These are phyloP conservation scores for Yponomeuta malinellus DNA, from an alignment of 2,888 invertebrate species.

Conservation along the genomic window DNA sequence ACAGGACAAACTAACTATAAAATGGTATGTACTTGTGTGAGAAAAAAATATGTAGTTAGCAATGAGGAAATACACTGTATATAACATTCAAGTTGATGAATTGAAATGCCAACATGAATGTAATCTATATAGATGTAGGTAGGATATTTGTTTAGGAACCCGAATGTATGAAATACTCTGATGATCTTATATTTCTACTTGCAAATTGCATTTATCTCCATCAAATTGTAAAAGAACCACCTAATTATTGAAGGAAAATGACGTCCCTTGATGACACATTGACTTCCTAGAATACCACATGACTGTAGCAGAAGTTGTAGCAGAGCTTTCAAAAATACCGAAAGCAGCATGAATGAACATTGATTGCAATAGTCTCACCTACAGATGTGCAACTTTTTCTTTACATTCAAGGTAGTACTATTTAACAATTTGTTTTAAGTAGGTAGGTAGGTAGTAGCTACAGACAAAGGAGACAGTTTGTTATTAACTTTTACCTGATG, in stretches of 20 bases:
- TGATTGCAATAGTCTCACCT: not conserved
- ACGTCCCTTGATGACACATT: too few species aligned
- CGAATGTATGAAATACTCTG: too few species aligned
- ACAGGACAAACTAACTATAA: not conserved
- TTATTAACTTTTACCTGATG: slow-evolving; percentile 18
- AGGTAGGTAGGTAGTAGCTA: not conserved
- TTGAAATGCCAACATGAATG: too few species aligned
- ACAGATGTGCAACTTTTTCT: not conserved
- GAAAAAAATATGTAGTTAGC: too few species aligned
- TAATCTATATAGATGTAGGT: too few species aligned
- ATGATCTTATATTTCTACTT: too few species aligned
- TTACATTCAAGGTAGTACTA: not conserved
- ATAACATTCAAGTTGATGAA: too few species aligned
- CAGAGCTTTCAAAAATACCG: not conserved
- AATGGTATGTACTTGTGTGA: not conserved
- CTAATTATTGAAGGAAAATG: too few species aligned
- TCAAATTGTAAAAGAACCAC: too few species aligned
- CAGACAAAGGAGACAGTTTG: slow-evolving; percentile 1
- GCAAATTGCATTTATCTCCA: too few species aligned
- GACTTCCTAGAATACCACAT: not conserved
- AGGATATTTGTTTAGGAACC: too few species aligned
- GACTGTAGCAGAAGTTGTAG: not conserved
- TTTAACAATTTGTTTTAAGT: not conserved
- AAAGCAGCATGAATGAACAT: not conserved
- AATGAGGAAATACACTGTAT: too few species aligned